A percentile compares a stretch with the other conserved stretches of the same genome.
Conservation (phyloP, 2,797 vertebrate genomes). For the Chloroceryle inda region DNA sequence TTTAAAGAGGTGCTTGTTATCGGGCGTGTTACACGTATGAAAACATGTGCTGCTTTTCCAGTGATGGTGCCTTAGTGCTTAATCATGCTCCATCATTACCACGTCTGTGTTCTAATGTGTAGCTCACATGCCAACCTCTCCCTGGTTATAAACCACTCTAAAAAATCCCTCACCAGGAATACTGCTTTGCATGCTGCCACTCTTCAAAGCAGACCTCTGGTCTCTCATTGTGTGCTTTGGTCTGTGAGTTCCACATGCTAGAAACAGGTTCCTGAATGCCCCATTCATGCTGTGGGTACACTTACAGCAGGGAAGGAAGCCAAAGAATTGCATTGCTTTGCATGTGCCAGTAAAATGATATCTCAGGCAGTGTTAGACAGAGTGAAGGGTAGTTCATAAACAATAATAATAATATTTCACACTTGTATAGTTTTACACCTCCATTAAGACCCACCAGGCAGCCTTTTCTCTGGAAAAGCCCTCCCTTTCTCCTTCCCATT, state of each 20-base stretch:
- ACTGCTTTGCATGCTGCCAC: neutral
- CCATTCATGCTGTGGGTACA: neutral
- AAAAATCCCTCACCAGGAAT: neutral
- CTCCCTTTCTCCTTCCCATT: neutral
- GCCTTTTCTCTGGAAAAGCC: neutral
- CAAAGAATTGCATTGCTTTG: neutral
- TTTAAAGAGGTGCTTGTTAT: neutral
- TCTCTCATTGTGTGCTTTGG: neutral
- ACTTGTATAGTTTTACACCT: neutral
- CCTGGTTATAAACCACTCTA: neutral
- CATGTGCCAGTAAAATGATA: neutral
- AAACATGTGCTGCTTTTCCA: neutral
- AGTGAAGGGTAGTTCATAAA: neutral
- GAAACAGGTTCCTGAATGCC: neutral
- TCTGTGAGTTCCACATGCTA: neutral
- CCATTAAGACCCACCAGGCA: neutral
- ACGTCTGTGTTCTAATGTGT: neutral
- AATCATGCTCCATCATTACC: neutral
- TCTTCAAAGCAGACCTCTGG: neutral
- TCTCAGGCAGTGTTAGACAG: neutral
- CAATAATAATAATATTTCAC: constrained; percentile 16
- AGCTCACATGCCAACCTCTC: neutral
- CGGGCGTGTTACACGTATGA: fast-evolving
- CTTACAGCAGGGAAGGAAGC: neutral
- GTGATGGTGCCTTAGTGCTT: neutral